phyloP scores from a whole-genome alignment of 2,888 invertebrate species.

The Bembecia ichneumoniformis region DNA sequence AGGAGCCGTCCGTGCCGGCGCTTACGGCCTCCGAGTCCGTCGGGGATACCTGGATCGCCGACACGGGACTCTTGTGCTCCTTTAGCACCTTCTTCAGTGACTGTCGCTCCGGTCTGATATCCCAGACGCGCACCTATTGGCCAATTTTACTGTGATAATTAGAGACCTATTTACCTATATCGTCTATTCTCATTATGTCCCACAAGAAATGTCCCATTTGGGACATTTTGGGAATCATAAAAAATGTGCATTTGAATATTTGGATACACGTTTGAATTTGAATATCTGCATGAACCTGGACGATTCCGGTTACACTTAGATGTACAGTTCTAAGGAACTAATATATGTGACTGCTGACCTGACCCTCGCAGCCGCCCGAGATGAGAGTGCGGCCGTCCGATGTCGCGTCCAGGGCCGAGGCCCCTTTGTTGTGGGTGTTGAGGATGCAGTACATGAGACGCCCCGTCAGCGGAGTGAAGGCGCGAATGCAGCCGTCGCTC shows the following conservation, averaged over 20 bases:
- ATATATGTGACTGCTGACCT: conserved; percentile 68
- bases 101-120: conserved; percentile 77
- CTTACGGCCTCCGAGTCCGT: conserved; percentile 88
- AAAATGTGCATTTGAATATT: too few species aligned
- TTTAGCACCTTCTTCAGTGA: conserved; percentile 82
- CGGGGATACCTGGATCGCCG: conserved; percentile 83
- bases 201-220: too few species aligned
- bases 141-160: background rate
- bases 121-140: conserved; percentile 86
- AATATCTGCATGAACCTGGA: too few species aligned
- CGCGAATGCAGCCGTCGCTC: conserved; percentile 87
- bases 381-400: conserved; percentile 79
- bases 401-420: conserved; percentile 85
- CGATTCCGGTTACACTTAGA: too few species aligned
- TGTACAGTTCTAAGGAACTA: too few species aligned
- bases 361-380: conserved; percentile 94
- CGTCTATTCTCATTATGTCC: too few species aligned
- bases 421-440: conserved; percentile 92
- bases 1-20: conserved; percentile 92
- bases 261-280: too few species aligned
- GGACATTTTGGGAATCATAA: too few species aligned
- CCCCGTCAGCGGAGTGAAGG: conserved; percentile 87
- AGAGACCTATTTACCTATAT: background rate
- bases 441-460: conserved; percentile 85
- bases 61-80: conserved; percentile 92